These are phyloP conservation scores for Leiothrix lutea DNA, from an alignment of 2,113 vertebrate genomes.

Conservation along the genomic window DNA sequence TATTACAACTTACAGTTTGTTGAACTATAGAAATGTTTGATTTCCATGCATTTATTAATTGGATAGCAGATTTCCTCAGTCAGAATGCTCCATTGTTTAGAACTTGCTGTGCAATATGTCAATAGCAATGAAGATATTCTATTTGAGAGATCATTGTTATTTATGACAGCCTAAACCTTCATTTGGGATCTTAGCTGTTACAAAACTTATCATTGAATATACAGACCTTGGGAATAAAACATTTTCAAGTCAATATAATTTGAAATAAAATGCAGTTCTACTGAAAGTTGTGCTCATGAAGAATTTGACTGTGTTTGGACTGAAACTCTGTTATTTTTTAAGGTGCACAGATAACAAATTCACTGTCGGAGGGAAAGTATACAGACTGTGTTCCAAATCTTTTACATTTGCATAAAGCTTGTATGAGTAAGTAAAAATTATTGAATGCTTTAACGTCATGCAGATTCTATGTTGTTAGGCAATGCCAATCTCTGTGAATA, in stretches of 20 bases:
- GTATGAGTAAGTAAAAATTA: not conserved
- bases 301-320: not conserved
- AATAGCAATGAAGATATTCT: not conserved
- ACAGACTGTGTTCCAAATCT: not conserved
- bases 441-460: not conserved
- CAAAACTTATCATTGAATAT: not conserved
- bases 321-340: not conserved
- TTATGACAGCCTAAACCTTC: not conserved
- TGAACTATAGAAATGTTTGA: not conserved
- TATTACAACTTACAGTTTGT: not conserved
- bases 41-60: not conserved
- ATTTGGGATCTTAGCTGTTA: not conserved
- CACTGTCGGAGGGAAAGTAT: not conserved
- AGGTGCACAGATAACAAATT: not conserved
- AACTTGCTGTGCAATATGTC: not conserved
- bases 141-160: not conserved
- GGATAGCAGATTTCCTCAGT: not conserved
- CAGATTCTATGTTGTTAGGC: not conserved
- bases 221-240: not conserved
- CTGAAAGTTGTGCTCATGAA: not conserved
- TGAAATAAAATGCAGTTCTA: not conserved
- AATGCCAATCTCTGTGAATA: not conserved
- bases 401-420: not conserved
- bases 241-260: not conserved
- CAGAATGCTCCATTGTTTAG: not conserved